Evolutionary conservation across 37 sponge, comb jelly and placozoan genomes (phyloP).

Genomic region (Ianthella basta): DNA sequence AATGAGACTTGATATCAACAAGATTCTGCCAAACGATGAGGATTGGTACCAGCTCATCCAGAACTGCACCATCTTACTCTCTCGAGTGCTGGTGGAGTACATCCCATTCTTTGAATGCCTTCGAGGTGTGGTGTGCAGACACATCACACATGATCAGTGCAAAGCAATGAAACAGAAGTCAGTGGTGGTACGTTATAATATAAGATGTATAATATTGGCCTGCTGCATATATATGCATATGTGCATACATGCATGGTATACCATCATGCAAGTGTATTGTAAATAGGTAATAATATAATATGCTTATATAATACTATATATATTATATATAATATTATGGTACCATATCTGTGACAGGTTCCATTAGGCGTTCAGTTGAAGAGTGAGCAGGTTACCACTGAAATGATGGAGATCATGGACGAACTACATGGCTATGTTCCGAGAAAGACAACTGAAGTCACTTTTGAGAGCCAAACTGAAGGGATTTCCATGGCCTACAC

Average conservation of each 20-base stretch:
- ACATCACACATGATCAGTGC: neutral
- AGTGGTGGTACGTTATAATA: neutral
- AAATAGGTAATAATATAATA: no score
- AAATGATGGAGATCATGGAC: conserved; percentile 9
- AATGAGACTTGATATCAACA: neutral
- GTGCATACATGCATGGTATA: neutral
- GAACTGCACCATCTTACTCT: neutral
- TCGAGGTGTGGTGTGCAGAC: neutral
- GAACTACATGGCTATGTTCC: conserved; percentile 5
- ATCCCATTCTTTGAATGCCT: neutral
- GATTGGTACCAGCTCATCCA: neutral
- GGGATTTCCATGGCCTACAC: neutral
- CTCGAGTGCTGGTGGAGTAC: conserved; percentile 3
- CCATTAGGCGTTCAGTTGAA: neutral
- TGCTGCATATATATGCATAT: neutral
- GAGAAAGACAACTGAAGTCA: neutral
- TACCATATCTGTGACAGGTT: no score
- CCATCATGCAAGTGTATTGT: no score
- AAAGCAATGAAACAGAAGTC: neutral
- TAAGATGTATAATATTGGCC: no score
- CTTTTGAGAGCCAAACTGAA: neutral
- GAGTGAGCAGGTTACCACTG: neutral
- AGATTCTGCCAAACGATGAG: neutral
- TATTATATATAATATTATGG: no score
- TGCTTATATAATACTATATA: no score